Conservation (phyloP, 2,888 invertebrate species). For the Mechanitis mazaeus region DNA sequence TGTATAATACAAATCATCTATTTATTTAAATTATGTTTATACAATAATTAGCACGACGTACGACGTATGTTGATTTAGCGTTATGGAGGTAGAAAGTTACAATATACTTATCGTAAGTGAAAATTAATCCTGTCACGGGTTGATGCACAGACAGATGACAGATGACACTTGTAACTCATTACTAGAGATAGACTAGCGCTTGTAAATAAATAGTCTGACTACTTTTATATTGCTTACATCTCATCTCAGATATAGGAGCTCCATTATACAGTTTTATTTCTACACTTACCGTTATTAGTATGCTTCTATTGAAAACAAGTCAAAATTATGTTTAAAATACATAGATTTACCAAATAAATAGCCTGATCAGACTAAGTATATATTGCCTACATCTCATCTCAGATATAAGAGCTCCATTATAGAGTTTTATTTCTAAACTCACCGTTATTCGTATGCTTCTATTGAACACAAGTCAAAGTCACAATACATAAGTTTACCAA, state of each 20-base stretch:
- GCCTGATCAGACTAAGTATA: no score
- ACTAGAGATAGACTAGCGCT: conserved; percentile 7
- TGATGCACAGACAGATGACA: conserved; percentile 25
- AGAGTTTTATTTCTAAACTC: conserved; percentile 8
- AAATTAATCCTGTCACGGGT: conserved; percentile 30
- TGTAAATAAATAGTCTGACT: no score
- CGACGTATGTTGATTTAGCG: neutral
- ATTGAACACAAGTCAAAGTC: conserved; percentile 44
- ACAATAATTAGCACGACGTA: neutral
- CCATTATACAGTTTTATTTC: neutral
- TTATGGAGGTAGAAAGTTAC: conserved; percentile 6
- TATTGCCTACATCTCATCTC: no score
- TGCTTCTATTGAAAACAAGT: conserved; percentile 36
- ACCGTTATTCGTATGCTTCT: conserved; percentile 7
- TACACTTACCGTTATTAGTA: conserved; percentile 13
- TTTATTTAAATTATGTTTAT: neutral
- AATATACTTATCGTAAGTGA: conserved; percentile 30
- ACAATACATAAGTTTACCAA: conserved; percentile 59
- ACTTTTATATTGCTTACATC: no score
- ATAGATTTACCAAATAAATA: neutral
- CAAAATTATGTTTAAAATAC: conserved; percentile 22
- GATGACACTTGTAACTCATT: conserved; percentile 12
- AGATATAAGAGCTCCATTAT: no score
- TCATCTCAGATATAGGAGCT: no score
- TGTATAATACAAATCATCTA: no score